Evolutionary conservation across 2,888 invertebrate genomes (phyloP).

Genomic region (Caenorhabditis panamensis): DNA sequence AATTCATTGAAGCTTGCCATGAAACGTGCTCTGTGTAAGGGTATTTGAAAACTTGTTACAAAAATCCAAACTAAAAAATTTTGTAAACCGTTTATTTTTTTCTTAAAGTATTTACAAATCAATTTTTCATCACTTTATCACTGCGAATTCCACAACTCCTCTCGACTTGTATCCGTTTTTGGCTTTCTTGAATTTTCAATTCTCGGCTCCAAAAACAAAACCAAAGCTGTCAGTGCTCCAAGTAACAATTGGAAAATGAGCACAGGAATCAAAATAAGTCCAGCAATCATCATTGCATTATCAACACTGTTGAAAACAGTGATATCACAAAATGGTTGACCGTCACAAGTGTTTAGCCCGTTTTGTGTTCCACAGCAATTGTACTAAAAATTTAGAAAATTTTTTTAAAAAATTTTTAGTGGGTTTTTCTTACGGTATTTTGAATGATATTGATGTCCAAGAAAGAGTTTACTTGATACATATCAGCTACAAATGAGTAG

Average conservation of each 20-base stretch:
- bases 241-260: slow-evolving; percentile 29
- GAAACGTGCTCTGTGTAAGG: no score
- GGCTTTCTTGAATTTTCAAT: not conserved
- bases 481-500: not conserved
- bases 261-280: slow-evolving; percentile 23
- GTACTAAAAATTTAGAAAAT: slow-evolving; percentile 24
- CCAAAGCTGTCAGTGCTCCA: no score
- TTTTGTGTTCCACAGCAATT: slow-evolving; percentile 28
- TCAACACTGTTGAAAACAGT: slow-evolving; percentile 38
- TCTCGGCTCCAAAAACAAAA: no score
- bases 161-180: not conserved
- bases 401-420: not conserved
- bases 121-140: no score
- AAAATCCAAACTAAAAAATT: no score
- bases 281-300: slow-evolving; percentile 44
- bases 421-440: not conserved
- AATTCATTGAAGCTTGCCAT: no score
- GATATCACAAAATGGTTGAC: slow-evolving; percentile 19
- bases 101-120: no score
- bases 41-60: no score
- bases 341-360: slow-evolving; percentile 13
- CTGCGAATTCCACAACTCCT: not conserved
- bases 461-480: not conserved
- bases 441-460: not conserved
- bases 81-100: no score